Base-by-base conservation (phyloP, 2,797 vertebrate species). In the Distichodus sexfasciatus region DNA sequence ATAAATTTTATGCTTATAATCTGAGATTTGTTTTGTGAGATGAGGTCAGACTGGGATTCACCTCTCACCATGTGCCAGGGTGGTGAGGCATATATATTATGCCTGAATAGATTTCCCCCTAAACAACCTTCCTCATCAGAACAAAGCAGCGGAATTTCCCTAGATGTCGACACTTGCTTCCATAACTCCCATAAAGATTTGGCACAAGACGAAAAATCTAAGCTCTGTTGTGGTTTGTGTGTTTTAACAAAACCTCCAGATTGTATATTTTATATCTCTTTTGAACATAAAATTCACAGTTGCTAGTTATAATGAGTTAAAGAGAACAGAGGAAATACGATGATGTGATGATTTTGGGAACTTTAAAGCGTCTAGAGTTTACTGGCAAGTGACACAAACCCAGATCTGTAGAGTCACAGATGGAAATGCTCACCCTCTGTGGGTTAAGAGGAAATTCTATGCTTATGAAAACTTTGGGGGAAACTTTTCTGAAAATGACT, bases 401-500 rank as follows among this genome's bases (percentile, higher is more conserved):
- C n/a, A n/a, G n/a, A n/a, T n/a, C n/a, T n/a, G n/a, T n/a, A n/a
- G n/a, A n/a, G n/a, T n/a, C n/a, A n/a, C n/a, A n/a, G n/a, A n/a
- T n/a, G n/a, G n/a, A n/a, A n/a, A n/a, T 17, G 3, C 8, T 15
- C 0, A 0, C 5, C 17, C 15, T 26, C 57, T 60, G 19, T 24
- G 6, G 9, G 1, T 19, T 17, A 47, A 17, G 21, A 57, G 61
- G 62, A 72, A 59, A 15, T 66, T 35, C 61, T 6, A 38, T 17
- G 23, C 17, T 46, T 24, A 15, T 15, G 9, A 6, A 11, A 46
- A 19, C 31, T 40, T 15, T 12, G 21, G 60, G 77, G 48, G 76
- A 76, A 75, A 23, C 67, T 46, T 8, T 43, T 23, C 12, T 21
- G 4, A 63, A 46, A 24, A 57, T 69, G 71, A 79, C 17, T 76